Percentiles rank a stretch among this genome's conserved stretches.
Conservation (phyloP, 2,797 vertebrate species). For the Smutsia temminckii region DNA sequence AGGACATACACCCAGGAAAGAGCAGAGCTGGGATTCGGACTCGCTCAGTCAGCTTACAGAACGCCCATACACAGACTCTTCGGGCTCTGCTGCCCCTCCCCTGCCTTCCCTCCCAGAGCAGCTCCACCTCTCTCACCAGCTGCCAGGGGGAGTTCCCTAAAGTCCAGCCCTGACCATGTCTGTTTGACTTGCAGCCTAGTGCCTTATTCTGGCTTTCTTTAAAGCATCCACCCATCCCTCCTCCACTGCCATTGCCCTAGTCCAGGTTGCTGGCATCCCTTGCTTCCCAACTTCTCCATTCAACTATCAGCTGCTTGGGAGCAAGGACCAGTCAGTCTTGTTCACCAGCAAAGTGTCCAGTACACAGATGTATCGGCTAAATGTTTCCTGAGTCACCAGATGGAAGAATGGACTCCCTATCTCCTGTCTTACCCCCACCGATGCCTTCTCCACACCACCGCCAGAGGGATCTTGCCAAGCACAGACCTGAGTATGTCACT, state of each 20-base stretch:
- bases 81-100: not conserved
- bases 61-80: not conserved
- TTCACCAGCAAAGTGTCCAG: not conserved
- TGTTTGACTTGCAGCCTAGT: not conserved
- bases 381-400: not conserved
- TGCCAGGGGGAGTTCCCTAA: not conserved
- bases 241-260: not conserved
- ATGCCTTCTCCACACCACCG: not conserved
- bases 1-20: not conserved
- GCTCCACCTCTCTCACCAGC: not conserved
- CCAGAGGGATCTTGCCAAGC: not conserved
- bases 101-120: not conserved
- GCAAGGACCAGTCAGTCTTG: not conserved
- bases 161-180: not conserved
- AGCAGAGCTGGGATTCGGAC: not conserved
- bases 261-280: not conserved
- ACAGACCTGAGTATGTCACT: not conserved
- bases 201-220: not conserved
- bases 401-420: not conserved
- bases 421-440: not conserved
- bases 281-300: conserved; percentile 5
- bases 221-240: not conserved
- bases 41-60: not conserved
- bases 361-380: not conserved
- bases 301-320: conserved; percentile 13